A percentile compares a stretch with the other conserved stretches of the same genome.
Evolutionary conservation across 2,797 vertebrate species (phyloP).

Genomic region (Podarcis siculus): DNA sequence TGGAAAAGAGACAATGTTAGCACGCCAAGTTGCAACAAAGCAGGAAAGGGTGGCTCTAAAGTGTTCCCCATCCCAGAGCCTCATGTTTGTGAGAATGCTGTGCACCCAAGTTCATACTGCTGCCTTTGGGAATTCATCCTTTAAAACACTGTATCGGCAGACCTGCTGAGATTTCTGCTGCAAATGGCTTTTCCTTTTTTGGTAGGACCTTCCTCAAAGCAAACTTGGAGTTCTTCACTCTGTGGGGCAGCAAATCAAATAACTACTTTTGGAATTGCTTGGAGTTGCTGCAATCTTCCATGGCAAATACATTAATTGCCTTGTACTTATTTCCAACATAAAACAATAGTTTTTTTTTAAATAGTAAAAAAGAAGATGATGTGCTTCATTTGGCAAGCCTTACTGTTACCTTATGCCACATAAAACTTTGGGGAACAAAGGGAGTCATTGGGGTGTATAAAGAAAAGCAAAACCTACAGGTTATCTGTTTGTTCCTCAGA

Average conservation of each 20-base stretch:
- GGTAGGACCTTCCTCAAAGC: not conserved
- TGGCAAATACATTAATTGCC: not conserved
- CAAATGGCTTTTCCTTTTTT: not conserved
- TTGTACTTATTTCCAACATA: not conserved
- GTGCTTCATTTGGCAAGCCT: not conserved
- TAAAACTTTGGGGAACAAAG: constrained; percentile 21
- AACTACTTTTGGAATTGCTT: not conserved
- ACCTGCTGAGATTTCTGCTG: not conserved
- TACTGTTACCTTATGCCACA: not conserved
- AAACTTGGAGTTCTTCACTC: not conserved
- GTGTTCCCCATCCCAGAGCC: not conserved
- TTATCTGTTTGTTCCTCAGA: constrained; percentile 49
- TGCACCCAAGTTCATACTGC: not conserved
- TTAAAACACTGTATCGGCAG: not conserved
- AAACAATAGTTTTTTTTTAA: not conserved
- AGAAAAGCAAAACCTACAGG: constrained; percentile 39
- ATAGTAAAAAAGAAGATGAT: not conserved
- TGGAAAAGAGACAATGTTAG: too few relatives aligned
- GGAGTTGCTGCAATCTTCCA: not conserved
- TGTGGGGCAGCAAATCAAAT: not conserved
- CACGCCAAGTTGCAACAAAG: not conserved
- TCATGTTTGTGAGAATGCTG: not conserved
- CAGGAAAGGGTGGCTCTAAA: not conserved
- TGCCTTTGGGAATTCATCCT: not conserved
- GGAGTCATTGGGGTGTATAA: not conserved